These are phyloP conservation scores for Rachycentron canadum DNA, from an alignment of 2,797 vertebrate genomes.

Conservation along the genomic window DNA sequence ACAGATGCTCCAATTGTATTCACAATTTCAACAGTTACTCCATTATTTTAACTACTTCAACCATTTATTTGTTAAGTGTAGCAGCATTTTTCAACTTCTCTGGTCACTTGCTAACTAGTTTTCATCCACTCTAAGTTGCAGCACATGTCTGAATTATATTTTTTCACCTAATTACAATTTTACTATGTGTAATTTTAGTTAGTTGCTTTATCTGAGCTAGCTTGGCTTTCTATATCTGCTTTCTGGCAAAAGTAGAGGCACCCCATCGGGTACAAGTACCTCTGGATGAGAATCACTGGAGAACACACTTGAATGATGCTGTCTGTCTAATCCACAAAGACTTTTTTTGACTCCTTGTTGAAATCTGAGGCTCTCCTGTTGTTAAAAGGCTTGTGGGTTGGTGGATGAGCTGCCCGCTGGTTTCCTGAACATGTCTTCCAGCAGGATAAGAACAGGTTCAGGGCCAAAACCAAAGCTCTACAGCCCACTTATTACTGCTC, in stretches of 20 bases:
- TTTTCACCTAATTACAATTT: too few species aligned
- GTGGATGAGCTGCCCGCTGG: slow-evolving; percentile 44
- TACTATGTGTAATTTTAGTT: too few species aligned
- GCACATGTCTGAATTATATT: too few species aligned
- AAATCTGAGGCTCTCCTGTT: slow-evolving; percentile 17
- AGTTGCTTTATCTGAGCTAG: not conserved
- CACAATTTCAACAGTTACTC: not conserved
- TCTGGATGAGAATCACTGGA: slow-evolving; percentile 12
- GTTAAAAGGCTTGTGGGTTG: slow-evolving; percentile 27
- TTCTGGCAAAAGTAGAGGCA: not conserved
- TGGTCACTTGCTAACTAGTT: not conserved
- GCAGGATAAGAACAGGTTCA: slow-evolving; percentile 63
- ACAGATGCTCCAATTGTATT: not conserved
- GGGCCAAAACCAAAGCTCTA: slow-evolving; percentile 63
- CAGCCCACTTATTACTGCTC: slow-evolving; percentile 66
- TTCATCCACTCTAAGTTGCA: not conserved
- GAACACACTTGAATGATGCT: slow-evolving; percentile 32
- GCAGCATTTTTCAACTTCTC: not conserved
- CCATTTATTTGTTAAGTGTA: not conserved
- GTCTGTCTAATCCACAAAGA: slow-evolving; percentile 32
- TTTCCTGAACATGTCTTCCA: slow-evolving; percentile 52
- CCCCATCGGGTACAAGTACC: not conserved
- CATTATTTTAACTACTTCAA: not conserved
- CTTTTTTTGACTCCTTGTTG: slow-evolving; percentile 39
- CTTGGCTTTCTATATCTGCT: not conserved